These are phyloP conservation scores for Callopanchax toddi DNA, from an alignment of 2,113 vertebrate species.

Conservation along the genomic window DNA sequence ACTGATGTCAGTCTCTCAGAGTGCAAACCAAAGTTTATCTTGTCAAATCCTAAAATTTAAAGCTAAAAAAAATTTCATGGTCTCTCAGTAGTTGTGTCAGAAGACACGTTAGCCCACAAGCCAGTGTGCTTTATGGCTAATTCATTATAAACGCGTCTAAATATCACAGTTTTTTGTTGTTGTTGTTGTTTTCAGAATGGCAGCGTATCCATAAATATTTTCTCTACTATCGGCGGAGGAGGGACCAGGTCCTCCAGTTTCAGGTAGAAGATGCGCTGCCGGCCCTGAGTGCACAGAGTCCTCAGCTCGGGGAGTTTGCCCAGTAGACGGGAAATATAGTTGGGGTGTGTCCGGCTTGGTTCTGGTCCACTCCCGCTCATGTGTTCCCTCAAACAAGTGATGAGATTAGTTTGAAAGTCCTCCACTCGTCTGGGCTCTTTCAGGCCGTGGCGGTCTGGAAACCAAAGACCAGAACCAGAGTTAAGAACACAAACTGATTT, in stretches of 20 bases:
- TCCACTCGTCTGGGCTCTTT: slow-evolving; percentile 90
- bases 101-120: slow-evolving; percentile 18
- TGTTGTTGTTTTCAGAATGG: slow-evolving; percentile 83
- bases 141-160: slow-evolving; percentile 13
- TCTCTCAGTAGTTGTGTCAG: slow-evolving; percentile 41
- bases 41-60: slow-evolving; percentile 17
- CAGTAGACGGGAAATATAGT: slow-evolving; percentile 89
- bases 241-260: slow-evolving; percentile 93
- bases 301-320: slow-evolving; percentile 91
- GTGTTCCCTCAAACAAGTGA: slow-evolving; percentile 90
- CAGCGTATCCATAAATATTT: slow-evolving; percentile 94
- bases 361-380: slow-evolving; percentile 75
- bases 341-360: slow-evolving; percentile 79
- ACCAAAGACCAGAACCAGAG: slow-evolving; percentile 31
- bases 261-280: slow-evolving; percentile 95
- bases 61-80: slow-evolving; percentile 52
- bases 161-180: background rate
- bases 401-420: slow-evolving; percentile 90
- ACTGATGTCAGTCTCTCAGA: slow-evolving; percentile 24
- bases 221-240: slow-evolving; percentile 90
- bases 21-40: slow-evolving; percentile 15
- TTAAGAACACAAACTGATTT: background rate
- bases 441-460: slow-evolving; percentile 89
- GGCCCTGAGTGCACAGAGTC: slow-evolving; percentile 92
- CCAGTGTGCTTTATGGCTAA: slow-evolving; percentile 20